phyloP scores from a whole-genome alignment of 1,140 invertebrate species.

The Cephus cinctus region DNA sequence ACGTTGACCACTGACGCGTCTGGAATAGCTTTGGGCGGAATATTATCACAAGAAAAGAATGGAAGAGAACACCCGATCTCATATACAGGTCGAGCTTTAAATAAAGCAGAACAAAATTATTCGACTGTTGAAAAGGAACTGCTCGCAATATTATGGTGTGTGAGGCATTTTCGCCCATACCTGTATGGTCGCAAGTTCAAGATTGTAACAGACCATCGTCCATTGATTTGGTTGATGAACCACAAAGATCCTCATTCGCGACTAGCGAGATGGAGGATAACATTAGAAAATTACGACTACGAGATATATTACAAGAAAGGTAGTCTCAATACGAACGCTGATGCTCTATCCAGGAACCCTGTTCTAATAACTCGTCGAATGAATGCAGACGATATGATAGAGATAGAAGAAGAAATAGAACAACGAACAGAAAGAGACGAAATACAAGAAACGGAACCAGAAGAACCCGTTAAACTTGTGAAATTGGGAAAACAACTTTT shows the following conservation, averaged over 20 bases:
- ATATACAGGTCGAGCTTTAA: slow-evolving; percentile 24
- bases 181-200: slow-evolving; percentile 51
- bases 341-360: no score
- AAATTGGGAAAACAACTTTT: no score
- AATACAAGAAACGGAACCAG: no score
- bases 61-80: slow-evolving; percentile 23
- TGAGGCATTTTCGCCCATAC: slow-evolving; percentile 52
- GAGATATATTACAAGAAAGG: slow-evolving; percentile 33
- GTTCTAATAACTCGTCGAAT: no score
- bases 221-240: slow-evolving; percentile 53
- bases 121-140: slow-evolving; percentile 26
- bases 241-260: slow-evolving; percentile 43
- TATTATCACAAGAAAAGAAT: slow-evolving; percentile 25
- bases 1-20: slow-evolving; percentile 29
- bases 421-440: no score
- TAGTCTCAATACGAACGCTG: no score
- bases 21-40: slow-evolving; percentile 21
- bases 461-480: no score
- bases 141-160: slow-evolving; percentile 39
- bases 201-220: slow-evolving; percentile 55
- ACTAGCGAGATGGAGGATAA: slow-evolving; percentile 33
- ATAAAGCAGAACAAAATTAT: slow-evolving; percentile 33
- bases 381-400: no score
- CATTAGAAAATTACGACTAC: slow-evolving; percentile 38
- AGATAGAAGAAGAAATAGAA: no score